A percentile compares a stretch with the other conserved stretches of the same genome.
phyloP scores from a whole-genome alignment of 2,113 vertebrate genomes.

The Grallaria varia region DNA sequence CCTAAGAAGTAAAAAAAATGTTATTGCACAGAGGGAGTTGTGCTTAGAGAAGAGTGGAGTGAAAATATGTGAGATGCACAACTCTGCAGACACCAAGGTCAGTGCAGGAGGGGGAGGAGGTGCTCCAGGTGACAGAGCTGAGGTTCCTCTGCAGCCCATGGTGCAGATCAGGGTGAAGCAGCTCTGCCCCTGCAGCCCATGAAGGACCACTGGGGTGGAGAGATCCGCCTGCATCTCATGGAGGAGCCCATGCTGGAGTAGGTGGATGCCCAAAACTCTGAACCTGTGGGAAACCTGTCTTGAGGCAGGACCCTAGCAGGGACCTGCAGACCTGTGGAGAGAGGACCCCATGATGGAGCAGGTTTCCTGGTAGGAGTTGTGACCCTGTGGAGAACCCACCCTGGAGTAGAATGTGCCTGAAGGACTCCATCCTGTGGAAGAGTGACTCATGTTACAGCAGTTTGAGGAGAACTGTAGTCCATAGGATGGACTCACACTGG shows the following conservation, averaged over 20 bases:
- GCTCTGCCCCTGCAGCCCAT: not conserved
- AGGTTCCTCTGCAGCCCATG: not conserved
- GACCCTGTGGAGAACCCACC: not conserved
- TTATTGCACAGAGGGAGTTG: not conserved
- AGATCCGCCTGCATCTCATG: not conserved
- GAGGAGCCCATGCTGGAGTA: not conserved
- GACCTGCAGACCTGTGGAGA: not conserved
- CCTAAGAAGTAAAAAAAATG: not conserved
- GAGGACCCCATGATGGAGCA: not conserved
- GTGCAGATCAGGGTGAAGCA: not conserved
- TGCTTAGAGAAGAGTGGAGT: fast-evolving
- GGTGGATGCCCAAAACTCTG: not conserved
- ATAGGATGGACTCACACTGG: not conserved
- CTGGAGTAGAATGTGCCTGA: not conserved
- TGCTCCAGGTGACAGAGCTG: not conserved
- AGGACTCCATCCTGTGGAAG: not conserved
- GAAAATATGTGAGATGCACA: not conserved
- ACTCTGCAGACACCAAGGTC: not conserved
- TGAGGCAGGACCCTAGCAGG: not conserved
- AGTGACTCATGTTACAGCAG: not conserved
- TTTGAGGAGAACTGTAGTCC: fast-evolving
- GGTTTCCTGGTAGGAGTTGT: not conserved
- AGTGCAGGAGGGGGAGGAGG: not conserved
- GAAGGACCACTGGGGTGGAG: not conserved
- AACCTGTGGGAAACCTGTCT: not conserved